These are phyloP conservation scores for Ennomos quercinarius DNA, from an alignment of 2,888 invertebrate species.

Conservation along the genomic window DNA sequence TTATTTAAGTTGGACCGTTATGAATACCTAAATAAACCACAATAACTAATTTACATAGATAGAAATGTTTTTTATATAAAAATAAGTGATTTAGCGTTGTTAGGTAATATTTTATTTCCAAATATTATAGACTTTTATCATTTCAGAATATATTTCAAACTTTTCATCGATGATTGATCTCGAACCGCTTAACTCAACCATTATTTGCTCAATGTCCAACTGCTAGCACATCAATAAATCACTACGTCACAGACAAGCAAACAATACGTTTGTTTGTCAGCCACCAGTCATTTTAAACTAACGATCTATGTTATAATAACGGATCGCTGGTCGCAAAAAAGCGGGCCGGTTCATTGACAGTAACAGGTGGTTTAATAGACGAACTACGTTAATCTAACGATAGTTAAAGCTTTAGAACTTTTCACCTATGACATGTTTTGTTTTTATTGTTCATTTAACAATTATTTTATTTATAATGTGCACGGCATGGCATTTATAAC, in stretches of 20 bases:
- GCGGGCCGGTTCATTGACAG: slow-evolving; percentile 15
- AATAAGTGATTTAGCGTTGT: too few species aligned
- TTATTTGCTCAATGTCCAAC: slow-evolving; percentile 36
- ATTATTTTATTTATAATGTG: neutral
- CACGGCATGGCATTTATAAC: too few species aligned
- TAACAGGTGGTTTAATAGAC: slow-evolving; percentile 9
- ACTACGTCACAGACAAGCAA: slow-evolving; percentile 64
- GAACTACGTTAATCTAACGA: too few species aligned
- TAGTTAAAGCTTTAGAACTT: too few species aligned
- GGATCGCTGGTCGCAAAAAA: slow-evolving; percentile 63
- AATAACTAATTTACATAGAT: too few species aligned
- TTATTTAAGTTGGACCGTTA: neutral
- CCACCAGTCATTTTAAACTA: slow-evolving; percentile 61
- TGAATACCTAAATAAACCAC: neutral
- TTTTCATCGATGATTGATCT: slow-evolving; percentile 41
- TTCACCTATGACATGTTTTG: too few species aligned
- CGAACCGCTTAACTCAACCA: slow-evolving; percentile 33
- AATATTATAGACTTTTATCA: too few species aligned
- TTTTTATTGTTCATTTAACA: too few species aligned
- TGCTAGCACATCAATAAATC: slow-evolving; percentile 63
- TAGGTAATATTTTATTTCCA: too few species aligned
- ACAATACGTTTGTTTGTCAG: slow-evolving; percentile 75
- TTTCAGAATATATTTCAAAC: neutral
- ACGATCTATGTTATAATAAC: slow-evolving; percentile 60
- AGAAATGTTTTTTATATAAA: too few species aligned